Evolutionary conservation across 2,888 invertebrate species (phyloP), one percentile per base, ranked within the genome.

Genomic region (Tetragnatha montana): DNA sequence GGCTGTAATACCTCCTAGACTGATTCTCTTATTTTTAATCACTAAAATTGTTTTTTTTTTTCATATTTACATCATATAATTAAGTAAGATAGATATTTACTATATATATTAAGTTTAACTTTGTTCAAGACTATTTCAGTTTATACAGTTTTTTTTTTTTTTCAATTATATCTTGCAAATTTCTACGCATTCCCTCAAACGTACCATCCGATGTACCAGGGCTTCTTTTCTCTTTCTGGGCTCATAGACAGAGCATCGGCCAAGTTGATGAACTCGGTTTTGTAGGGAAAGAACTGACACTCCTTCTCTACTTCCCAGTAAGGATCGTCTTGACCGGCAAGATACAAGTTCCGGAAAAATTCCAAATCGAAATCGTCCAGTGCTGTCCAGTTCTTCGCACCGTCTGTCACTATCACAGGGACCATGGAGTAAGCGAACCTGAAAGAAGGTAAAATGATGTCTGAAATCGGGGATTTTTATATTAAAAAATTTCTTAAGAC

Each of bases 211-310:
- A 96, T 95, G 93, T 96, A 96, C 97, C 97, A 97, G 0, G 96
- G 96, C 10, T 94, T 94, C 0, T 94, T 94, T 0, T 97, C 96
- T 88, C 98, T 94, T 8, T 95, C 95, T 10, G 94, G 94, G 51
- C 95, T 95, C 97, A 98, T 98, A 84, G 95, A 95, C 91, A 99
- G 96, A 0, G 97, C 98, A 91, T 98, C 97, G 80, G 95, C 94
- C 0, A 99, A 94, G 76, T 95, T 96, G 51, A 94, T 94, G 92
- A 98, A 96, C 68, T 97, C 96, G 0, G 98, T 98, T 94, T 97
- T 93, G 93, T 99, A 99, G 0, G 98, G 97, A 93, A 99, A 97
- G 94, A 98, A 99, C 93, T 98, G 98, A 92, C 98, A 99, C 91
- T 96, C 96, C 70, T 92, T 92, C 22, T 92, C 92, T 68, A 92